Base-by-base conservation (phyloP, 2,888 invertebrate genomes). In the Sinohyriopsis cumingii region DNA sequence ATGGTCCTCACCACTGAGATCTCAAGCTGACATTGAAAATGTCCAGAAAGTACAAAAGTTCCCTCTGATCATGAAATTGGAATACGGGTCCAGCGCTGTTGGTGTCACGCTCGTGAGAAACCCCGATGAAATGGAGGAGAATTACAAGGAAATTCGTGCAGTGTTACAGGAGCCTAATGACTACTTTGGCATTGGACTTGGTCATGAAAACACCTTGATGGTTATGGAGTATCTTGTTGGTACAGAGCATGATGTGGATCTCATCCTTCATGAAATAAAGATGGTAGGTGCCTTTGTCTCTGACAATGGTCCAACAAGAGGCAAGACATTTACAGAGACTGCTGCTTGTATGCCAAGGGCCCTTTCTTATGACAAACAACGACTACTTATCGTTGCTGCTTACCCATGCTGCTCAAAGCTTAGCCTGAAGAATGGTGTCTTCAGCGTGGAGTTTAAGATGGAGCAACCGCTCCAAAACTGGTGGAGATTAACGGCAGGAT, bases 51-150 rank as follows among this genome's bases (percentile, higher is more conserved):
- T 28, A 28, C 28, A 5, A 28, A 28, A 28, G 15, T 70, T 78
- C 33, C 84, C 83, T 0, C 79, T 77, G 18, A 69, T 84, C 12
- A 62, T 84, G 54, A 84, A 84, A 55, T 72, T 82, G 45, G 83
- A n/a, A 83, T 81, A 81, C 55, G 84, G 83, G 0, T 83, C 84
- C 0, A 82, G 82, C 56, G 82, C 83, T 7, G 79, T 84, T 19
- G 84, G 80, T 4, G 83, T 83, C 1, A 77, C 75, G 22, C 73
- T 79, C 4, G 79, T 82, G 9, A n/a, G 76, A 22, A 71, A 67
- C 63, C 24, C 69, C 9, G 65, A 75, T 15, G 77, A 81, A 22
- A 71, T 80, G 45, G 33, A 22, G 19, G 66, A 78, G 33, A n/a
- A n/a, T n/a, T 80, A 75, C 59, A 57, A 68, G 1, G 20, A 70